phyloP scores from a whole-genome alignment of 1,140 invertebrate species.

The Conopomorpha cramerella region DNA sequence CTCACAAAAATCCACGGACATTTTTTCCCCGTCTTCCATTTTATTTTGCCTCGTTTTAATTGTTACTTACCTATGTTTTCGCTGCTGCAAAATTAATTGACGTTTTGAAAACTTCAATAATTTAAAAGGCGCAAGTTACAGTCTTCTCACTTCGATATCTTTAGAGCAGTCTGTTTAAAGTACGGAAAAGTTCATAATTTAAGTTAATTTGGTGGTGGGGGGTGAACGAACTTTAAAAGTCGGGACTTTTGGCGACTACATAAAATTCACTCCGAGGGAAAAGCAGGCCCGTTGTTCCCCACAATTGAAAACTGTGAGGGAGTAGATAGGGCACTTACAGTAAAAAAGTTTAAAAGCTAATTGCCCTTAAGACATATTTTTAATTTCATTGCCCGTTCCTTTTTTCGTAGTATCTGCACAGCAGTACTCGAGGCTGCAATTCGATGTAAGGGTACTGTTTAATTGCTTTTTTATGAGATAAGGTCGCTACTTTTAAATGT shows the following conservation, averaged over 20 bases:
- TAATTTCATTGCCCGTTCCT: conserved; percentile 62
- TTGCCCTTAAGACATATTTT: conserved; percentile 65
- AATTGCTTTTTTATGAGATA: conserved; percentile 56
- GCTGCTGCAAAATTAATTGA: too few species aligned
- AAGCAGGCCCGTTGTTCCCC: conserved; percentile 43
- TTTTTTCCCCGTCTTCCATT: too few species aligned
- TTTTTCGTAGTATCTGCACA: conserved; percentile 46
- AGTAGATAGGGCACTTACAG: conserved; percentile 55
- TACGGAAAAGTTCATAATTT: too few species aligned
- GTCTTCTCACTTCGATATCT: too few species aligned
- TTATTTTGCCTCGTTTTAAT: too few species aligned
- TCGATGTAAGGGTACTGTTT: conserved; percentile 31
- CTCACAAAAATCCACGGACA: too few species aligned
- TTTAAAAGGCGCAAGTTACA: too few species aligned
- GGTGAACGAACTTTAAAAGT: conserved; percentile 24
- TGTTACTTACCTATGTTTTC: too few species aligned
- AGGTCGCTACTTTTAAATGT: conserved; percentile 50
- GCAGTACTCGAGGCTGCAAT: conserved; percentile 21
- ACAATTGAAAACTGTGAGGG: conserved; percentile 56
- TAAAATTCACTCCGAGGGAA: conserved; percentile 50
- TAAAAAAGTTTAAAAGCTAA: conserved; percentile 63
- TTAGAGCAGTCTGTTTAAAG: too few species aligned
- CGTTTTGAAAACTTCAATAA: too few species aligned
- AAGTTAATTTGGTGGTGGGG: conserved; percentile 7
- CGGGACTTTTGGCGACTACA: conserved; percentile 32